Evolutionary conservation across 2,113 vertebrate species (phyloP), one percentile per base, ranked within the genome.

Genomic region (Cyphomyrus discorhynchus): DNA sequence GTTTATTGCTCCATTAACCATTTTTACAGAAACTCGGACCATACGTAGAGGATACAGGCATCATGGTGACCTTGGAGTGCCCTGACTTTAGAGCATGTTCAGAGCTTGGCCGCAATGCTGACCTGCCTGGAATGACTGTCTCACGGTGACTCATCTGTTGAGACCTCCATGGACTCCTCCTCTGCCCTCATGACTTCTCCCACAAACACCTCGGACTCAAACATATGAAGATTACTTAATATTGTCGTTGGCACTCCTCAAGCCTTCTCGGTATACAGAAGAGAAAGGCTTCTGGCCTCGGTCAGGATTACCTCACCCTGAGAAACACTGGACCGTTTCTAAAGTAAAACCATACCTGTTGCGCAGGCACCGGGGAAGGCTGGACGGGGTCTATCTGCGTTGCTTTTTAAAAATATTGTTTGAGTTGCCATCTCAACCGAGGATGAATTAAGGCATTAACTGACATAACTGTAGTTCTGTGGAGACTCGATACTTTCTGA

Each of bases 191-290:
- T 47, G 45, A 84, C 82, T 84, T 39, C 42, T 47, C 9, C 82
- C 82, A 47, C 45, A 47, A 84, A 84, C 39, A 84, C 21, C 21
- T 45, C 82, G 39, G 58, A 47, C 77, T 47, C 24, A 35, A 89
- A 47, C 50, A 89, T 47, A 58, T 47, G 52, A 89, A 46, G 15
- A 89, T 58, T 53, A 84, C 89, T 89, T 56, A 89, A 89, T 46
- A 52, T 58, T 89, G 39, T 31, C 52, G 19, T 84, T 84, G 80
- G 89, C 77, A 6, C 8, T 89, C 52, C 1, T 31, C 50, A 89
- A 5, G 11, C 10, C 50, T 46, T 62, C 42, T 77, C 24, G 70
- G 50, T 24, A 82, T 42, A 47, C 10, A 21, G 27, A 39, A 47
- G 13, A 70, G 49, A 89, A 89, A 53, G 15, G 2, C n/a, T 49